phyloP scores from a whole-genome alignment of 2,797 vertebrate species.

The Spinus pinus region DNA sequence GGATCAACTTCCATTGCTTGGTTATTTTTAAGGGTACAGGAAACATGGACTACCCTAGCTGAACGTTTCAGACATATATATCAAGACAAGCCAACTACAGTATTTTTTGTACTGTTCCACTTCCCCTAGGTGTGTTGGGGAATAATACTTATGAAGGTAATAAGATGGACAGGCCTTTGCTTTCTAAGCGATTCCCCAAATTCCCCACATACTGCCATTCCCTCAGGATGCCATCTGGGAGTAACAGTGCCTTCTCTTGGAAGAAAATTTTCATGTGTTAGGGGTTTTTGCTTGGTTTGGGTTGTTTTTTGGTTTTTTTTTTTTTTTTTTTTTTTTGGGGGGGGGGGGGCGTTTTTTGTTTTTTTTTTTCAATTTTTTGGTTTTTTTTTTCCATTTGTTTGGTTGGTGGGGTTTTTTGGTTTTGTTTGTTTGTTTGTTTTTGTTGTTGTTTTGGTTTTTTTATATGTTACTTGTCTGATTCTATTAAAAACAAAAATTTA shows the following conservation, averaged over 20 bases:
- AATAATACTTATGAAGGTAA: not conserved
- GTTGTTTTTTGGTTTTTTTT: not conserved
- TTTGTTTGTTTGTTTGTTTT: not conserved
- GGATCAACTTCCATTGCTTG: not conserved
- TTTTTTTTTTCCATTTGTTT: not conserved
- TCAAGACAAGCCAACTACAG: not conserved
- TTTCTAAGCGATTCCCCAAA: not conserved
- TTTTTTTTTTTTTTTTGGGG: rapidly evolving
- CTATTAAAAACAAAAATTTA: not conserved
- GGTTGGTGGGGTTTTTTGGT: not conserved
- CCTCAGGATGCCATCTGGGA: not conserved
- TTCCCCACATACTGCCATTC: not conserved
- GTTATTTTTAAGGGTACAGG: not conserved
- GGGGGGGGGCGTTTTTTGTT: not conserved
- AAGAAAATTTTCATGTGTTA: not conserved
- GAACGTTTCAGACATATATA: not conserved
- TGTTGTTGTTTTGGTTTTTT: not conserved
- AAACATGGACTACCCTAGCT: rapidly evolving
- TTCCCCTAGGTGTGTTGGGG: not conserved
- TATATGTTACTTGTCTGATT: not conserved
- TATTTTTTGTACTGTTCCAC: not conserved
- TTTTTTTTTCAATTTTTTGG: too few relatives aligned
- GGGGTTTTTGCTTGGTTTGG: not conserved
- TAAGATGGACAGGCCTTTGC: not conserved
- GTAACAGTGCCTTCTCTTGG: not conserved